These are phyloP conservation scores for fruit fly (Drosophila melanogaster) DNA, from an alignment of 1,140 invertebrate genomes.

Conservation along the genomic window DNA sequence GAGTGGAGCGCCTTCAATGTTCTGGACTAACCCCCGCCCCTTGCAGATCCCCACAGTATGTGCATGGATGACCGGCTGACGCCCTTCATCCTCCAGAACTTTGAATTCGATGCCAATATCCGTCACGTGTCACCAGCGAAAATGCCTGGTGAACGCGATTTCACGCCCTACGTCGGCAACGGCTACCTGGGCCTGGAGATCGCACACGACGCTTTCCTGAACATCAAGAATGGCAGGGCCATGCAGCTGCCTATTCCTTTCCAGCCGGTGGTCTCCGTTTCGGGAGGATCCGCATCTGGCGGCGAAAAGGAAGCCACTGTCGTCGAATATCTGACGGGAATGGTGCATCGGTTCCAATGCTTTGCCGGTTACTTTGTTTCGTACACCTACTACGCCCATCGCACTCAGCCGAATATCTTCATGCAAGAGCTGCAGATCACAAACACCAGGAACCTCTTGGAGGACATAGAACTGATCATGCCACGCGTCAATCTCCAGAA, in stretches of 20 bases:
- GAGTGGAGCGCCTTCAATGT: constrained; percentile 26
- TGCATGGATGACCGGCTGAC: constrained; percentile 88
- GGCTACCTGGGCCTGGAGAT: constrained; percentile 89
- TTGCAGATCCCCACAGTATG: constrained; percentile 86
- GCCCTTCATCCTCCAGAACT: constrained; percentile 86
- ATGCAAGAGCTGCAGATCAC: constrained; percentile 92
- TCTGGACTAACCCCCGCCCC: not conserved
- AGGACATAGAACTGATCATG: constrained; percentile 85
- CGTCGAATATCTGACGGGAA: constrained; percentile 88
- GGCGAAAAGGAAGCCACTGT: constrained; percentile 87
- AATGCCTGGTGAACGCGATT: constrained; percentile 86
- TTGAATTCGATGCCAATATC: constrained; percentile 89
- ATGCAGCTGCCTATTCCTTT: constrained; percentile 90
- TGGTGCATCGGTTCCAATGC: constrained; percentile 89
- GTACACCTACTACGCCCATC: constrained; percentile 92
- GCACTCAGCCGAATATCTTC: constrained; percentile 90
- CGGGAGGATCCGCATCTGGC: constrained; percentile 65
- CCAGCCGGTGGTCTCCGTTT: constrained; percentile 89
- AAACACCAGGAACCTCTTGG: constrained; percentile 88
- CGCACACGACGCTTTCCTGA: constrained; percentile 88
- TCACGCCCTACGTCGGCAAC: constrained; percentile 92
- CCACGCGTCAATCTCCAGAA: constrained; percentile 79
- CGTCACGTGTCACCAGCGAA: constrained; percentile 85
- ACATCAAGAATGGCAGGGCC: constrained; percentile 89
- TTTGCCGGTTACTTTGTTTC: constrained; percentile 88